Conservation (phyloP, 2,888 invertebrate genomes). For the Pseudococcus viburni region DNA sequence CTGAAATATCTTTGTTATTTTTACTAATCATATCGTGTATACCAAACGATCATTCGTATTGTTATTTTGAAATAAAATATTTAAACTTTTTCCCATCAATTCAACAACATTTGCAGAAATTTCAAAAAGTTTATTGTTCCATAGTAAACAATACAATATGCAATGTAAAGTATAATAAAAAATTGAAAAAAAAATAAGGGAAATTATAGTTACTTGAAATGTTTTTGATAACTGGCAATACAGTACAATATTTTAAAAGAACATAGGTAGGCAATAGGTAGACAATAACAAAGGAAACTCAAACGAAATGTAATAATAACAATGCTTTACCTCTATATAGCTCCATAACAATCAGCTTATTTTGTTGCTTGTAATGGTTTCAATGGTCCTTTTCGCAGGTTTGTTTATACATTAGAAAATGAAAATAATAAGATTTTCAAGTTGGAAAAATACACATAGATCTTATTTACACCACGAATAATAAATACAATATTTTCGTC, state of each 20-base stretch:
- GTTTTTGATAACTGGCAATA: conserved; percentile 42
- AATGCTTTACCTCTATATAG: neutral
- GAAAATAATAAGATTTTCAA: neutral
- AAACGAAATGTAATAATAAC: conserved; percentile 3
- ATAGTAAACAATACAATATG: conserved; percentile 63
- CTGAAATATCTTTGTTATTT: neutral
- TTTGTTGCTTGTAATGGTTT: neutral
- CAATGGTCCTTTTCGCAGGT: neutral
- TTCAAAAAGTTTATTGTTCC: conserved; percentile 59
- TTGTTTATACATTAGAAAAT: neutral
- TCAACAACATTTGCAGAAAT: neutral
- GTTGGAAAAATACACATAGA: neutral
- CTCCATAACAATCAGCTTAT: conserved; percentile 1
- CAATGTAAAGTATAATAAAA: conserved; percentile 64
- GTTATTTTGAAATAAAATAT: conserved; percentile 29
- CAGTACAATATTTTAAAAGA: conserved; percentile 27
- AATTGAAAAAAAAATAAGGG: conserved; percentile 57
- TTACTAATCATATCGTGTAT: conserved; percentile 8
- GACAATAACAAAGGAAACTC: conserved; percentile 25
- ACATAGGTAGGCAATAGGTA: conserved; percentile 34
- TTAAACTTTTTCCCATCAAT: neutral
- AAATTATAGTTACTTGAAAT: conserved; percentile 51
- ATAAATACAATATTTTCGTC: neutral
- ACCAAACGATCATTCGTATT: conserved; percentile 10
- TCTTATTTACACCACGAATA: conserved; percentile 25